phyloP scores from a whole-genome alignment of 2,888 invertebrate species.

The Strigamia maritima region DNA sequence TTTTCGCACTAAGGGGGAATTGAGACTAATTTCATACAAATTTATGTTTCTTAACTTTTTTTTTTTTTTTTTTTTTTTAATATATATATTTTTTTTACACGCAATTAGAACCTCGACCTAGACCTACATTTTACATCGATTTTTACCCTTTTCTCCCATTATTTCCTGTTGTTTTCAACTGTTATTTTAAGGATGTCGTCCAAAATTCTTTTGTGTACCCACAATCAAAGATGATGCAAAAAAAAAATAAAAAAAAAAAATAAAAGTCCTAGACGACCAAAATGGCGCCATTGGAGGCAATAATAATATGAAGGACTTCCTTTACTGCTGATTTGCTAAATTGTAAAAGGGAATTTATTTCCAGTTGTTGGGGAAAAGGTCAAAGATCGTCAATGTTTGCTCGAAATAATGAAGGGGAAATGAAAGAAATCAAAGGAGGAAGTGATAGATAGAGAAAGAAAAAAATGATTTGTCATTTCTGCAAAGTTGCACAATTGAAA shows the following conservation, averaged over 20 bases:
- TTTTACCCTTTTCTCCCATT: background rate
- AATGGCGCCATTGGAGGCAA: conserved; percentile 5
- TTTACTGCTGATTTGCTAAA: background rate
- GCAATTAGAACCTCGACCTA: background rate
- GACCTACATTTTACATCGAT: background rate
- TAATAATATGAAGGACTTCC: background rate
- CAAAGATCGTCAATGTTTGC: background rate
- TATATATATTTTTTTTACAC: background rate
- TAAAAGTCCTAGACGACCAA: background rate
- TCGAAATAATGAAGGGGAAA: background rate
- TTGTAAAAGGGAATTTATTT: background rate
- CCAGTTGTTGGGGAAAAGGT: background rate
- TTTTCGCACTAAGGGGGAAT: background rate
- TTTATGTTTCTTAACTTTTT: background rate
- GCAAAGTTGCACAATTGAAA: background rate
- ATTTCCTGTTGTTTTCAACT: background rate
- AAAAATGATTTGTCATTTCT: background rate
- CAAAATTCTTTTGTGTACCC: background rate
- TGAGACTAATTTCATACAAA: background rate
- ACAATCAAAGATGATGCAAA: background rate
- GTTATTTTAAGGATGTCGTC: background rate
- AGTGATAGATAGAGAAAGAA: background rate
- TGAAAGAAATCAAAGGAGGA: conserved; percentile 3
- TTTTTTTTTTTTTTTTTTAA: background rate
- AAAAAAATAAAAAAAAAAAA: background rate